Evolutionary conservation across 2,113 vertebrate genomes (phyloP).

Genomic region (Scomber scombrus): DNA sequence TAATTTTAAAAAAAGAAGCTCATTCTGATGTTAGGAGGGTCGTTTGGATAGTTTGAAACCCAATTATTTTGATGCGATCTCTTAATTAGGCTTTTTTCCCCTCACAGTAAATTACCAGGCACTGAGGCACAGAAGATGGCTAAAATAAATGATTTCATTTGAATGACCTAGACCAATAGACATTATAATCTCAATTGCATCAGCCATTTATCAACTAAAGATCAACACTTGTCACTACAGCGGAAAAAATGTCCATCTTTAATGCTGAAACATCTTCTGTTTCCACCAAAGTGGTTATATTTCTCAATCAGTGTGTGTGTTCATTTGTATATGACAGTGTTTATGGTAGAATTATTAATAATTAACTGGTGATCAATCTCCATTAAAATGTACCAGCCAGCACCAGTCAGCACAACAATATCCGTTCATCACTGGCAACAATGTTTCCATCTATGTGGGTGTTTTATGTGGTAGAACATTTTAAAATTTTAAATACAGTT

Average conservation of each 20-base stretch:
- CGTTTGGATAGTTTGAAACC: conserved; percentile 31
- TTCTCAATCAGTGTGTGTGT: neutral
- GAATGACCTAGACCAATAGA: conserved; percentile 35
- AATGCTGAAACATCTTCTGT: neutral
- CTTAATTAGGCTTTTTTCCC: conserved; percentile 47
- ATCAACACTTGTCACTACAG: neutral
- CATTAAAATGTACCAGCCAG: neutral
- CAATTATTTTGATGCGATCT: conserved; percentile 67
- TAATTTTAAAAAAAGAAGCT: conserved; percentile 12
- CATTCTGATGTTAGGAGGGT: conserved; percentile 22
- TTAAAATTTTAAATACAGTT: neutral
- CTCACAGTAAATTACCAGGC: conserved; percentile 48
- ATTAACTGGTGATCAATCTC: neutral
- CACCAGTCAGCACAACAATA: too few species aligned
- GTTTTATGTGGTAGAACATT: neutral
- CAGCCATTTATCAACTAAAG: conserved; percentile 28
- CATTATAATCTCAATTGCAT: conserved; percentile 27
- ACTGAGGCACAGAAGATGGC: conserved; percentile 15
- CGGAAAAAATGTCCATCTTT: neutral
- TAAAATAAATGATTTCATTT: conserved; percentile 40
- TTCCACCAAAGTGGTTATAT: neutral
- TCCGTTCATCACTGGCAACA: neutral
- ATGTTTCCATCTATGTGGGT: neutral
- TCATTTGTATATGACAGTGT: neutral
- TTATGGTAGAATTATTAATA: neutral